Evolutionary conservation across 2,797 vertebrate species (phyloP).

Genomic region (Neopelma chrysocephalum): DNA sequence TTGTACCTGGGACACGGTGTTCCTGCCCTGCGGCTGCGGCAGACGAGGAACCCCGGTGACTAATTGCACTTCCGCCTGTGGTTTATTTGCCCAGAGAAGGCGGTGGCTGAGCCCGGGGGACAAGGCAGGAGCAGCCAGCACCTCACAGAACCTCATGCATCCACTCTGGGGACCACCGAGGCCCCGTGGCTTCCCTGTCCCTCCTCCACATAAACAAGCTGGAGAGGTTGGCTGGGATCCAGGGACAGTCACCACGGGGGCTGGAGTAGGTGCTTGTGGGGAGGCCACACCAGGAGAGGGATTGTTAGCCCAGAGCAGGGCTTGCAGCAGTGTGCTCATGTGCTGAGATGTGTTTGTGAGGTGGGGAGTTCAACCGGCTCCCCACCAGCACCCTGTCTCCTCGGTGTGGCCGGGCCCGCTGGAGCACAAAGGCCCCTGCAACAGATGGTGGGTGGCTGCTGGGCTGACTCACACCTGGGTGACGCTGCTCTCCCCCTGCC

Average conservation of each 20-base stretch:
- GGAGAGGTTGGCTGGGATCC: neutral
- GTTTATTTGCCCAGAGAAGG: constrained; percentile 46
- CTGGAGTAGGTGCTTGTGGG: accelerated
- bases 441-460: neutral
- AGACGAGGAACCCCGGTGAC: neutral
- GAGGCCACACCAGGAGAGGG: neutral
- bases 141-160: neutral
- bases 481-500: accelerated
- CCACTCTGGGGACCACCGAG: accelerated
- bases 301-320: accelerated
- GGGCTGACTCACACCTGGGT: neutral
- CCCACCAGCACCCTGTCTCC: accelerated
- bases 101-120: neutral
- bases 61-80: constrained; percentile 36
- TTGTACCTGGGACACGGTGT: neutral
- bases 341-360: neutral
- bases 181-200: accelerated
- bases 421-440: accelerated
- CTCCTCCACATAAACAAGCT: neutral
- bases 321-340: accelerated
- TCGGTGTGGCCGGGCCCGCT: accelerated
- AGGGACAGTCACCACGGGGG: accelerated
- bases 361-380: accelerated
- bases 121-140: neutral
- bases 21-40: neutral